Evolutionary conservation across 2,113 vertebrate species (phyloP).

Genomic region (Hippocampus zosterae): DNA sequence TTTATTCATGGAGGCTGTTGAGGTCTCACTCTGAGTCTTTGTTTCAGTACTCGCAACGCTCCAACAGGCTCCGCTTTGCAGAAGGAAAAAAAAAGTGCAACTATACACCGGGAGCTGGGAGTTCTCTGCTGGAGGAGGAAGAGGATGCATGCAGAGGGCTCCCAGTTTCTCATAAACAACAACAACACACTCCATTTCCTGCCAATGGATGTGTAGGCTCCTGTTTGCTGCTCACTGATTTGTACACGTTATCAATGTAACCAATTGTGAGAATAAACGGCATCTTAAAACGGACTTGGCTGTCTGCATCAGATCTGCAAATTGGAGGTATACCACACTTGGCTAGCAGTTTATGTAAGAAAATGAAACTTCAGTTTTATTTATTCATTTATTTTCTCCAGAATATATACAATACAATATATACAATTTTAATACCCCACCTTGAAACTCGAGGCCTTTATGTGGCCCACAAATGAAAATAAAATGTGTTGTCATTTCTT

Average conservation of each 20-base stretch:
- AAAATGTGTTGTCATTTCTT: too few relatives aligned
- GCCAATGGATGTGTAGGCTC: constrained; percentile 64
- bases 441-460: too few relatives aligned
- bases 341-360: not conserved
- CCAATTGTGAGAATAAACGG: constrained; percentile 88
- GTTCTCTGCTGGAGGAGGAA: constrained; percentile 24
- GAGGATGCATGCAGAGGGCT: constrained; percentile 23
- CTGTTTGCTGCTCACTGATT: constrained; percentile 78
- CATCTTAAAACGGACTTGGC: constrained; percentile 58
- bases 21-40: constrained; percentile 57
- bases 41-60: constrained; percentile 58
- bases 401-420: too few relatives aligned
- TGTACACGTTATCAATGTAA: constrained; percentile 87
- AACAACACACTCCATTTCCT: constrained; percentile 43
- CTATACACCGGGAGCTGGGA: constrained; percentile 39
- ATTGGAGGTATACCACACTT: not conserved
- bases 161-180: constrained; percentile 39
- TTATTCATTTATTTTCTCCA: too few relatives aligned
- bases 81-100: constrained; percentile 35
- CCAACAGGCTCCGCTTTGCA: constrained; percentile 54
- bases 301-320: not conserved
- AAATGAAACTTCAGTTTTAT: not conserved
- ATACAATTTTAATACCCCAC: too few relatives aligned
- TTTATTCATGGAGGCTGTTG: constrained; percentile 67
- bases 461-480: too few relatives aligned